Evolutionary conservation across 2,888 invertebrate species (phyloP), one percentile per base, ranked within the genome.

Genomic region (Chelonus formosanus): DNA sequence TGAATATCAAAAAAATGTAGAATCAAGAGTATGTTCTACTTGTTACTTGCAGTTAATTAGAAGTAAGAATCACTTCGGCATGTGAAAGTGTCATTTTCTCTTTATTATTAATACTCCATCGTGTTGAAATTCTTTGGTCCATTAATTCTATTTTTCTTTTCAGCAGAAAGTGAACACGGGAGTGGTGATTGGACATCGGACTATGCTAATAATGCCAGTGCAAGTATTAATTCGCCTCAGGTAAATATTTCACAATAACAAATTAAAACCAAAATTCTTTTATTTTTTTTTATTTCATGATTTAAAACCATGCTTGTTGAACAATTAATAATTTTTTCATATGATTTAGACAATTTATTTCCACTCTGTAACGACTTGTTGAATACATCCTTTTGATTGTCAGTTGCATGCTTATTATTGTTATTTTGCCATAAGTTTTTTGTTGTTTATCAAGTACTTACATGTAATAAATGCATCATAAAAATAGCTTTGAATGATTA

Each of bases 21-120:
- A 93, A 78, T 92, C 90, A 0, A 86, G 94, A 5, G 93, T 95
- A 5, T 95, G 95, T 80, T 87, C 88, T 47, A 88, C 89, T 47
- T 95, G 95, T 80, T 88, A 87, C 80, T 86, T 88, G 59, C 86
- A 89, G 67, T 84, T 91, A 40, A 85, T 83, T 32, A 86, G 86
- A 80, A 85, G 87, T 86, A 78, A 76, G 56, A 31, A 10, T 32
- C 3, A 31, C 55, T 43, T 45, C 31, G 52, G 52, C 20, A 8
- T 6, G 6, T 40, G 31, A 47, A 44, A 35, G 20, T 61, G 43
- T 36, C 5, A 44, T 47, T 31, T 7, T 32, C 43, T 34, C 34
- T 4, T 36, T 20, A 20, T 20, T 20, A 20, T 20, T 20, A 20
- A 20, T 1, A 20, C 20, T 20, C 20, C 20, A 20, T 20, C 40